Evolutionary conservation across 2,113 vertebrate genomes (phyloP).

Genomic region (Odocoileus hemionus): DNA sequence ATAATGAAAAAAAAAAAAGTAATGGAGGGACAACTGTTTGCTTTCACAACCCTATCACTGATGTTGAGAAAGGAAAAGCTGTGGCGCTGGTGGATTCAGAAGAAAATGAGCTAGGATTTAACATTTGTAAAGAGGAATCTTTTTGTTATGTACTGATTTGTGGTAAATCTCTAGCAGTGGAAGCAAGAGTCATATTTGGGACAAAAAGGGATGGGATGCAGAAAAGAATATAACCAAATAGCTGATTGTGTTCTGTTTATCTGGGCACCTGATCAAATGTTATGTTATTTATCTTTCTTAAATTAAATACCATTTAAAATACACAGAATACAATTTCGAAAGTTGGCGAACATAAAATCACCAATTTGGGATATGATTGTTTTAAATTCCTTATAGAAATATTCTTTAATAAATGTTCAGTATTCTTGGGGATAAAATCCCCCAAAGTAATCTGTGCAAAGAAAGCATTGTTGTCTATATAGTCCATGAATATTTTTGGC

Average conservation of each 20-base stretch:
- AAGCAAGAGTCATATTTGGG: neutral
- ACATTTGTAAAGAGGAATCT: neutral
- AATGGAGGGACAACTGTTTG: slow-evolving; percentile 35
- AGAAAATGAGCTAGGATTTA: neutral
- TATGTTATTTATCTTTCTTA: neutral
- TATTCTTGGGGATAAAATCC: neutral
- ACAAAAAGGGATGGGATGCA: neutral
- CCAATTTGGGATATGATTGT: neutral
- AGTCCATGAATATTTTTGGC: neutral
- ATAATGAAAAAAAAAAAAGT: neutral
- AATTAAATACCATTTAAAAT: neutral
- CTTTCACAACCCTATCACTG: neutral
- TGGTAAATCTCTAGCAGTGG: neutral
- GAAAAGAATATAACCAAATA: neutral
- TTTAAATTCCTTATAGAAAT: neutral
- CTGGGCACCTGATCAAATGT: neutral
- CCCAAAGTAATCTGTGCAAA: neutral
- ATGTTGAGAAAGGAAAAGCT: neutral
- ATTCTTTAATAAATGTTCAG: neutral
- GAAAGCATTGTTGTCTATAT: neutral
- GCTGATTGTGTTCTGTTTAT: neutral
- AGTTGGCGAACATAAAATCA: neutral
- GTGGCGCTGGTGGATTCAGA: neutral
- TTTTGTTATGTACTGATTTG: neutral
- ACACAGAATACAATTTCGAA: neutral